Base-by-base conservation (phyloP, 2,797 vertebrate genomes). In the Setipinna tenuifilis region DNA sequence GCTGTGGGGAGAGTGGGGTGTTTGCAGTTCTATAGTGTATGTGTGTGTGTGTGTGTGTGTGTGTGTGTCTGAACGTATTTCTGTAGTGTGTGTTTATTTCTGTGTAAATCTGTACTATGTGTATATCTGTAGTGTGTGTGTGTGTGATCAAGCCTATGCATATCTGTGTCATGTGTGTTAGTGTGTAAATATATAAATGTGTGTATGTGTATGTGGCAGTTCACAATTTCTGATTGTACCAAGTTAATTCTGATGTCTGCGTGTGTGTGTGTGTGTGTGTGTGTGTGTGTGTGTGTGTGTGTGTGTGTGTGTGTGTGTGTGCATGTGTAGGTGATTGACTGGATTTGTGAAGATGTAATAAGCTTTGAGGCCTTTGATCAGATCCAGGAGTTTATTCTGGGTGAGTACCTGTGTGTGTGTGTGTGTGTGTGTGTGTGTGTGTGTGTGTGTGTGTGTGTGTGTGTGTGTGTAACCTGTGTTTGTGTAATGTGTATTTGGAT, bases 351-450 rank as follows among this genome's bases (percentile, higher is more conserved):
- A 91, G 96, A 96, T 81, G 57, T 94, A 85, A 96, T 95, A 88
- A 87, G 94, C 10, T 97, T 96, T 28, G 92, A 95, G 83, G 96
- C 94, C 85, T 98, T 98, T 92, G 97, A 99, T 94, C 97, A 96
- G 85, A 96, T 98, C 91, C 98, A 99, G 92, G 98, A 99, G 93
- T 98, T 99, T 93, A 95, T 99, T 89, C 93, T 98, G 80, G 98
- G 98, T 99, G 93, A 92, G 97, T 89, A 5, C 19, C 68, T 75
- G 7, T 9, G 2, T 54, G 28, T 82, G 12, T 61, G 61, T 17
- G 44, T 17, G 54, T 0, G n/a, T 31, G 6, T 86, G 7, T 62
- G 21, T 80, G 41, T 83, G 46, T 28, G 65, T 71, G 48, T 62
- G 6, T 41, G 3, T 80, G 81, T 6, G 10, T 12, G 5, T 65